A percentile compares a stretch with the other conserved stretches of the same genome.
These are phyloP conservation scores for Drosophila kurseongensis DNA, from an alignment of 1,140 invertebrate genomes.

Conservation along the genomic window DNA sequence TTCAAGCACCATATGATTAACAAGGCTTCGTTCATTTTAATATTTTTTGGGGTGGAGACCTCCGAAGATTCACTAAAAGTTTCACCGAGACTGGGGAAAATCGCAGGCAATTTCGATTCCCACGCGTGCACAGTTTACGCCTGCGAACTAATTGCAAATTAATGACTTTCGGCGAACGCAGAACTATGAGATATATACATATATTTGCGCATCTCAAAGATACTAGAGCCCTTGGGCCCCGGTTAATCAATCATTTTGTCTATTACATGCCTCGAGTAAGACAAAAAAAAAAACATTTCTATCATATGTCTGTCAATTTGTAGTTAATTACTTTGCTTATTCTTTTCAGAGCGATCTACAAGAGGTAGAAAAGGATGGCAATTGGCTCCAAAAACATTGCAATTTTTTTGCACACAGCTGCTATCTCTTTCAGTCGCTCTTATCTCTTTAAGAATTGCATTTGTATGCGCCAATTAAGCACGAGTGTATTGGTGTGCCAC, in stretches of 20 bases:
- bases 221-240: conserved; percentile 35
- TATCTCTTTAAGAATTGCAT: conserved; percentile 37
- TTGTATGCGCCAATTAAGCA: conserved; percentile 34
- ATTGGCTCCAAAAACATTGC: conserved; percentile 17
- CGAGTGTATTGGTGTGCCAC: background rate
- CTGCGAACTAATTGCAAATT: conserved; percentile 79
- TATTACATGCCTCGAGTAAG: conserved; percentile 55
- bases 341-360: conserved; percentile 20
- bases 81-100: conserved; percentile 41
- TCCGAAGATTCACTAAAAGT: conserved; percentile 40
- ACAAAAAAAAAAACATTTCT: conserved; percentile 32
- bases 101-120: conserved; percentile 72
- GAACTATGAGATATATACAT: conserved; percentile 26
- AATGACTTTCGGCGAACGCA: conserved; percentile 65
- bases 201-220: conserved; percentile 67
- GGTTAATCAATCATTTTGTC: conserved; percentile 78
- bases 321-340: conserved; percentile 68
- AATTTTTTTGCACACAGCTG: conserved; percentile 9
- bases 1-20: conserved; percentile 36
- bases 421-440: conserved; percentile 19
- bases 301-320: conserved; percentile 70
- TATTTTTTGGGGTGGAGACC: conserved; percentile 18
- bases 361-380: conserved; percentile 9
- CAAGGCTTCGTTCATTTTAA: conserved; percentile 21
- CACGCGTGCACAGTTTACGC: conserved; percentile 71